Conservation (phyloP, 2,113 vertebrate species). For the Lucifuga dentata region DNA sequence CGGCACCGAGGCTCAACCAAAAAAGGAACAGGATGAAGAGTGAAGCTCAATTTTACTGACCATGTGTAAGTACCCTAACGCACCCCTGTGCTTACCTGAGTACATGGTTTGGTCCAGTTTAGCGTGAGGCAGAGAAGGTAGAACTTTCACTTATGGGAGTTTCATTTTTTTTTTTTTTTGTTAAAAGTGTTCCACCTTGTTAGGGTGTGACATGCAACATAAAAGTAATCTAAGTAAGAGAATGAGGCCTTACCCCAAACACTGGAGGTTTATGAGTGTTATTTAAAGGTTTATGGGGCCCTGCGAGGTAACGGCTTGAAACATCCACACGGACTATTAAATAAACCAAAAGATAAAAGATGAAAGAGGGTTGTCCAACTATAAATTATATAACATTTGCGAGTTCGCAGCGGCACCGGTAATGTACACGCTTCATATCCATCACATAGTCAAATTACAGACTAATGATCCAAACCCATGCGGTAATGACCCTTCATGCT, state of each 20-base stretch:
- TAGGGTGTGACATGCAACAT: no score
- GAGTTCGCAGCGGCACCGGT: constrained; percentile 19
- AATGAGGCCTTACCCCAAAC: no score
- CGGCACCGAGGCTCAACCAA: no score
- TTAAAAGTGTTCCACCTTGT: no score
- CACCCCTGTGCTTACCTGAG: no score
- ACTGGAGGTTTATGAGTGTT: not conserved
- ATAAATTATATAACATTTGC: constrained; percentile 29
- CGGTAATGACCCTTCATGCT: constrained; percentile 37
- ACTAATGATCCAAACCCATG: constrained; percentile 44
- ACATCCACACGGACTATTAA: constrained; percentile 21
- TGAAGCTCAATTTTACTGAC: no score
- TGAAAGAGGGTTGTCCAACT: not conserved
- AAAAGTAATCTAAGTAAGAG: not conserved
- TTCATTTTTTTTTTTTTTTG: no score
- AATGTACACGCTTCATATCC: constrained; percentile 51
- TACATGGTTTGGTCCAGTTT: no score
- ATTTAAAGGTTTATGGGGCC: constrained; percentile 17
- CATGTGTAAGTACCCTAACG: no score
- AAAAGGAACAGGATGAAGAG: no score
- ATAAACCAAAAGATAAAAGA: constrained; percentile 9
- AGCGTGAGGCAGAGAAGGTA: no score
- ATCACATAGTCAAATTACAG: constrained; percentile 61
- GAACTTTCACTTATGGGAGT: no score
- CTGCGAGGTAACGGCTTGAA: constrained; percentile 17